These are phyloP conservation scores for Orchesella flavescens DNA, from an alignment of 2,888 invertebrate genomes.

Conservation along the genomic window DNA sequence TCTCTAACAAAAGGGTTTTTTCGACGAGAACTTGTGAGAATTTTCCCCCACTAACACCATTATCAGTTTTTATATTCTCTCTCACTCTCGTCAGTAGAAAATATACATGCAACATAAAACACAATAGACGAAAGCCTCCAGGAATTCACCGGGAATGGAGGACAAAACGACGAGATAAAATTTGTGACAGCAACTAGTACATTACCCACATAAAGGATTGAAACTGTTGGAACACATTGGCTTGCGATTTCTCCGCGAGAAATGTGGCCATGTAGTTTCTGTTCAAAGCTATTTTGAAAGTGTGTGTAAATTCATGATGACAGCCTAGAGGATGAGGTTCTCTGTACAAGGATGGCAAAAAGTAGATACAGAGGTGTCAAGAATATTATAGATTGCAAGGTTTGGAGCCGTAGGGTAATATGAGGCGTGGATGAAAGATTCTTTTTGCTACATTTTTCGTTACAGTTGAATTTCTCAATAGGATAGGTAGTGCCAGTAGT, in stretches of 20 bases:
- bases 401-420: background rate
- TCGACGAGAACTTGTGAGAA: background rate
- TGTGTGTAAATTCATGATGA: constrained; percentile 54
- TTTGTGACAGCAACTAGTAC: constrained; percentile 44
- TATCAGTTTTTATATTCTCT: constrained; percentile 36
- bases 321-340: constrained; percentile 22
- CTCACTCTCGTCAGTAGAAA: background rate
- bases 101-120: constrained; percentile 8
- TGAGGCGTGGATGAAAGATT: too few species aligned
- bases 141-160: constrained; percentile 31
- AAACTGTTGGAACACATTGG: background rate
- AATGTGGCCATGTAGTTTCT: constrained; percentile 16
- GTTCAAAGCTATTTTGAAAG: constrained; percentile 20
- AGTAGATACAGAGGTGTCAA: constrained; percentile 47
- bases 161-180: constrained; percentile 48
- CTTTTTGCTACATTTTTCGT: too few species aligned
- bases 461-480: too few species aligned
- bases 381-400: constrained; percentile 20
- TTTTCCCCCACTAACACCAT: constrained; percentile 28
- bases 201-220: constrained; percentile 3
- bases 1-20: constrained; percentile 17
- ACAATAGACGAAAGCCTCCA: constrained; percentile 25
- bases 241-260: constrained; percentile 12
- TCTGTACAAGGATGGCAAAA: background rate
- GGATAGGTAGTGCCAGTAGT: too few species aligned